phyloP scores from a whole-genome alignment of 2,888 invertebrate species.

The Odontocolon sp. region DNA sequence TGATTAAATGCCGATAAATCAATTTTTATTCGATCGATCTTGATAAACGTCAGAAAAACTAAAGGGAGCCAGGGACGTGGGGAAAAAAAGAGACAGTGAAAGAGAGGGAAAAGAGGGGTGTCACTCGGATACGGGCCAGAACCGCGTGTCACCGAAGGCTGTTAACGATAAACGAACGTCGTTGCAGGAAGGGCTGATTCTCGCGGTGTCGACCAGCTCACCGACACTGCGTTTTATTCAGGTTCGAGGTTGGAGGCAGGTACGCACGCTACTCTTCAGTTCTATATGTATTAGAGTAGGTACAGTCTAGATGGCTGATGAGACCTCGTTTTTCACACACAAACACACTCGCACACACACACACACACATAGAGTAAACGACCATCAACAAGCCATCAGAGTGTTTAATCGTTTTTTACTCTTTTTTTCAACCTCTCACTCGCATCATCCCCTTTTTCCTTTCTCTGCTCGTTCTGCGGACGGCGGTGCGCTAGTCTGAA shows the following conservation, averaged over 20 bases:
- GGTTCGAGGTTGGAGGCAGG: slow-evolving; percentile 35
- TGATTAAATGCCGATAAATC: slow-evolving; percentile 61
- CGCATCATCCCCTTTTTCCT: slow-evolving; percentile 23
- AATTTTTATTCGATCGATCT: slow-evolving; percentile 62
- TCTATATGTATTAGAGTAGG: slow-evolving; percentile 7
- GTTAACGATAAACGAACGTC: slow-evolving; percentile 63
- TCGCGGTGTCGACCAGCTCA: background rate
- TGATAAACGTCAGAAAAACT: slow-evolving; percentile 59
- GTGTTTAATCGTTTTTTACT: background rate
- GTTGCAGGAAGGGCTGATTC: slow-evolving; percentile 42
- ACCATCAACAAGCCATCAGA: slow-evolving; percentile 42
- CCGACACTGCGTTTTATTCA: slow-evolving; percentile 48
- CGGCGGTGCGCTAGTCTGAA: slow-evolving; percentile 17
- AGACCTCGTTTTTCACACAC: slow-evolving; percentile 28
- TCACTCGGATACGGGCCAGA: slow-evolving; percentile 48
- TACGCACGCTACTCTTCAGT: slow-evolving; percentile 5
- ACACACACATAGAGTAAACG: slow-evolving; percentile 12
- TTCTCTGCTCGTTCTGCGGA: background rate
- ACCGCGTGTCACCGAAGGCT: slow-evolving; percentile 57
- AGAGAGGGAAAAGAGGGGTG: slow-evolving; percentile 33
- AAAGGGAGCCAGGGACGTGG: slow-evolving; percentile 28
- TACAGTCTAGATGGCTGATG: slow-evolving; percentile 13
- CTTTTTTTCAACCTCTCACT: slow-evolving; percentile 24
- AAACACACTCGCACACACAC: background rate
- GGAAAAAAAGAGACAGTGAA: background rate